A percentile compares a stretch with the other conserved stretches of the same genome.
Evolutionary conservation across 2,888 invertebrate genomes (phyloP).

Genomic region (Odontocerum albicorne): DNA sequence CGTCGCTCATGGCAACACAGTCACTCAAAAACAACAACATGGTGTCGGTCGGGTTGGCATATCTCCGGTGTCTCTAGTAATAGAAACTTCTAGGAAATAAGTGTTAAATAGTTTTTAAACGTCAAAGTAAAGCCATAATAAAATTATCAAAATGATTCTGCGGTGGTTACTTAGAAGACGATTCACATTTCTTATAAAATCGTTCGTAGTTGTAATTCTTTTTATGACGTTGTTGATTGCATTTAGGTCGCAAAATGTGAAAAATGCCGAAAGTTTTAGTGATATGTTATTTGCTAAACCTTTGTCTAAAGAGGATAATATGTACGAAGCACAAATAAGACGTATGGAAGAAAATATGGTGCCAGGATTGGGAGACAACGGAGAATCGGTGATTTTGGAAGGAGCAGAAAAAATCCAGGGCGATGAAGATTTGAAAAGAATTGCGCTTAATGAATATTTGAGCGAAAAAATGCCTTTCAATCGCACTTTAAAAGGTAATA

Average conservation of each 20-base stretch:
- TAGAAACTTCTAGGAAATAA: too few species aligned
- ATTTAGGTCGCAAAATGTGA: slow-evolving; percentile 9
- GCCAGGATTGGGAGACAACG: slow-evolving; percentile 72
- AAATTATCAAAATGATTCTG: slow-evolving; percentile 19
- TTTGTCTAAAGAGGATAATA: slow-evolving; percentile 11
- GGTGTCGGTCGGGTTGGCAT: background rate
- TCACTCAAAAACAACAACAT: slow-evolving; percentile 19
- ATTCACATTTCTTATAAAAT: slow-evolving; percentile 19
- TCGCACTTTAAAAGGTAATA: slow-evolving; percentile 70
- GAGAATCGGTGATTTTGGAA: slow-evolving; percentile 65
- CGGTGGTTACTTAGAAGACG: slow-evolving; percentile 17
- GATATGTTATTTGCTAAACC: slow-evolving; percentile 14
- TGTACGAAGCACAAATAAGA: slow-evolving; percentile 54
- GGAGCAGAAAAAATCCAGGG: slow-evolving; percentile 67
- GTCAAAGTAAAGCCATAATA: background rate
- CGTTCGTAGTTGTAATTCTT: slow-evolving; percentile 9
- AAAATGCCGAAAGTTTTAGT: background rate
- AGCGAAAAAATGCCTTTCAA: slow-evolving; percentile 88
- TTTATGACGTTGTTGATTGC: slow-evolving; percentile 16
- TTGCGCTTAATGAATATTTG: slow-evolving; percentile 85
- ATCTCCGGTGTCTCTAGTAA: too few species aligned
- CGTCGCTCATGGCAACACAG: background rate
- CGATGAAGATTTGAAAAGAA: slow-evolving; percentile 74
- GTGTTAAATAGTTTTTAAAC: background rate
- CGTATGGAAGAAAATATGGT: slow-evolving; percentile 68